Percentiles rank a stretch among this genome's conserved stretches.
Conservation (phyloP, 2,113 vertebrate species). For the Dicrurus megarhynchus region DNA sequence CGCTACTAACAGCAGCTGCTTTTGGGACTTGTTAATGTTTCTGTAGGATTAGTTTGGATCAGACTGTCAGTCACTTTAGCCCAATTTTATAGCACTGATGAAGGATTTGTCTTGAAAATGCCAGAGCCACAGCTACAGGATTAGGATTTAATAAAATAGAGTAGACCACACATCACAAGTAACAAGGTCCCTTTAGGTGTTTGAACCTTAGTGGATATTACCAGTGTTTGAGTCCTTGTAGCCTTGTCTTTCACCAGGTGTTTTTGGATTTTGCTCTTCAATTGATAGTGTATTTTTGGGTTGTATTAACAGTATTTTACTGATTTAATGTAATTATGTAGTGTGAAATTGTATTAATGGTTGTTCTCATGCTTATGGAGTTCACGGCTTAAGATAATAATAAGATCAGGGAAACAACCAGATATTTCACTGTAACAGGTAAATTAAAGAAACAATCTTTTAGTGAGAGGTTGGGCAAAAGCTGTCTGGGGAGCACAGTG, state of each 20-base stretch:
- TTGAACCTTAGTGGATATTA: not conserved
- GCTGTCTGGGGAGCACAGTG: not conserved
- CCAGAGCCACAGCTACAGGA: not conserved
- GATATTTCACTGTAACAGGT: not conserved
- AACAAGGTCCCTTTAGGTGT: not conserved
- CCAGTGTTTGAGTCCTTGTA: not conserved
- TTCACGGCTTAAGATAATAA: not conserved
- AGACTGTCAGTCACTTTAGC: not conserved
- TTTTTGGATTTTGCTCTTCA: not conserved
- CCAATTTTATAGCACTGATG: not conserved
- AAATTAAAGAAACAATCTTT: not conserved
- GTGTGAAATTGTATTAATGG: not conserved
- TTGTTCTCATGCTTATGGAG: not conserved
- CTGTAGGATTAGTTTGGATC: not conserved
- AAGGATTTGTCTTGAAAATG: not conserved
- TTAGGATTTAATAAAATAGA: not conserved
- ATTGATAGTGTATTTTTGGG: not conserved
- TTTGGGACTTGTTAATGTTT: not conserved
- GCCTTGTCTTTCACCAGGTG: not conserved
- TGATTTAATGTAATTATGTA: not conserved
- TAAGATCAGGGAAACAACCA: not conserved
- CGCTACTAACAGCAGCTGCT: constrained; percentile 6
- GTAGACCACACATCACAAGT: not conserved
- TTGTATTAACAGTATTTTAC: not conserved
- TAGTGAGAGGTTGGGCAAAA: not conserved